Evolutionary conservation across 2,797 vertebrate genomes (phyloP), one percentile per base, ranked within the genome.

Genomic region (Poecile montanus): DNA sequence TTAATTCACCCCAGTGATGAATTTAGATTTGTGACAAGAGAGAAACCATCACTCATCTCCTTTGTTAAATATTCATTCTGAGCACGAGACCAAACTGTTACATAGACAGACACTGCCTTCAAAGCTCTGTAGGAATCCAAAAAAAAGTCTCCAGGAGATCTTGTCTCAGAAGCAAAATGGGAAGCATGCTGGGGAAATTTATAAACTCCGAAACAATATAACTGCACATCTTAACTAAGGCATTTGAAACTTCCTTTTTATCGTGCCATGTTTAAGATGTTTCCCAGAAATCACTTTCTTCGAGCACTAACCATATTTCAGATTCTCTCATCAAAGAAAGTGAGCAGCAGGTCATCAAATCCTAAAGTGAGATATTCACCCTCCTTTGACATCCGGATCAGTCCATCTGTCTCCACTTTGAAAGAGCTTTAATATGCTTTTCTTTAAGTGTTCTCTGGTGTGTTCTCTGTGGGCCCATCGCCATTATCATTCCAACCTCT

Each of bases 401-500:
- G 94, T 95, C 94, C 95, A 94, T 94, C 95, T 96, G 92, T 96
- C 95, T 97, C 94, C 91, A 90, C 94, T 96, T 71, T 93, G 89
- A 97, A 97, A 96, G 85, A 96, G 94, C 94, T 85, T 90, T 97
- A 97, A 94, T 94, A 95, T 73, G 94, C 91, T 96, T 97, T 95
- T 97, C 94, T 96, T 92, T 95, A 91, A 97, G 93, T 84, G 92
- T 94, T 95, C 94, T 95, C 94, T 96, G 82, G 91, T 96, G 96
- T 91, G 94, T 95, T 93, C 93, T 96, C 95, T 90, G 94, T 3
- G 92, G 94, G 95, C 96, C 96, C 94, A 94, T 91, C 93, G 95
- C 95, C 92, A 96, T 97, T 96, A 97, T 94, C 96, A 96, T 96
- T 96, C 92, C 95, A 96, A 96, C 93, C 95, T 96, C 94, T 97